Evolutionary conservation across 2,888 invertebrate genomes (phyloP), one percentile per base, ranked within the genome.

Genomic region (Leptopilina syphax): DNA sequence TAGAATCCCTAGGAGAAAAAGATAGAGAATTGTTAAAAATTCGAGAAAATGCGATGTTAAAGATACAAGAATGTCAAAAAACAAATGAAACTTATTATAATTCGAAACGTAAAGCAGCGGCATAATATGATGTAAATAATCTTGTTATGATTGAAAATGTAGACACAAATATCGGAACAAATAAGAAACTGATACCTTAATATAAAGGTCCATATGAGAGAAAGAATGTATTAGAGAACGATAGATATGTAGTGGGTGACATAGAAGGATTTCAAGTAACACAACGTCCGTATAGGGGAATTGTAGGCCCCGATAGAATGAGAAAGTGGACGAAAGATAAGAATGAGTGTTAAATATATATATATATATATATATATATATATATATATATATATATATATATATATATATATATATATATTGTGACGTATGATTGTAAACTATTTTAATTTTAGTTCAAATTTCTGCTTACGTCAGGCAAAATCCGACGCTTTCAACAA

Each of bases 141-240:
- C n/a, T 13, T 10, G 86, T 87, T 10, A 84, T 87, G 80, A 84
- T 87, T 18, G 73, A 80, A 34, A 87, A 88, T 78, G 79, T 84
- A n/a, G 86, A 87, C 54, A 84, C 80, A 41, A 83, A 86, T 2
- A 76, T 76, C 4, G 86, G 85, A 3, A 83, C 80, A 47, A 85
- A 84, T 9, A 86, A 85, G 65, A 88, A 89, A 79, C 77, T 87
- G 13, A 82, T 87, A n/a, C 85, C 86, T 2, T 85, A 85, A 34
- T 89, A 83, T 80, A 84, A 83, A 78, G 87, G 87, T 7, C 87
- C 89, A 3, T 88, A 86, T 80, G 44, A 44, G 44, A 83, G 84
- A 18, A 77, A 80, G 18, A 84, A 83, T 80, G 82, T 84, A 10
- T 76, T 89, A 9, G 83, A 82, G 18, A 83, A 86, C 79, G 87